Evolutionary conservation across 2,797 vertebrate species (phyloP), one percentile per base, ranked within the genome.

Genomic region (Phylloscopus collybita): DNA sequence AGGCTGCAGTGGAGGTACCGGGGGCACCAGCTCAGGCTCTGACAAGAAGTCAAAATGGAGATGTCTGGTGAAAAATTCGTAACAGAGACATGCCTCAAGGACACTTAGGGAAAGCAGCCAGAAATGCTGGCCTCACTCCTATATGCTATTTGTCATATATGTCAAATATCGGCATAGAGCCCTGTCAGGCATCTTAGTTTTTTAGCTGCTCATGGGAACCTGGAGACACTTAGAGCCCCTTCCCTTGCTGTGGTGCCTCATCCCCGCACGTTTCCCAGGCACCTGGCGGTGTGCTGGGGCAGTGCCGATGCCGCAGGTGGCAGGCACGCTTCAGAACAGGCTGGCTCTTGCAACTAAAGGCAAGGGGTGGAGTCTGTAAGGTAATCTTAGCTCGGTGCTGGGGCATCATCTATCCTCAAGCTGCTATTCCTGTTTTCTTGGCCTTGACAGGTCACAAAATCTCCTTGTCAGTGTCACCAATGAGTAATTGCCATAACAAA

Each of bases 401-500:
- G 32, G 54, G 47, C 53, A 79, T 42, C 22, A 5, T 42, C 25
- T 4, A 22, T 86, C 86, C 56, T 84, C 70, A 75, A 75, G 38
- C 6, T 75, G 29, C n/a, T 36, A 9, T 71, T 91, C 38, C 10
- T 75, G 17, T 75, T 78, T 87, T 60, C 38, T 74, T 56, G 45
- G 75, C 71, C 61, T 88, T 86, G 64, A 67, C 51, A 65, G 60
- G 79, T 87, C 93, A 94, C 5, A 4, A 88, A 86, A 90, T 90
- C 79, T 93, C 80, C 38, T 44, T 45, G 21, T 47, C 53, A 29
- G 44, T 90, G 87, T 90, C 91, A 86, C 59, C 36, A n/a, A 29
- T 45, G 71, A 95, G 62, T 73, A 94, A 95, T 13, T 85, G 62
- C 44, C 30, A 6, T 56, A 90, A 82, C 74, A 89, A 79, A 21